Conservation (phyloP, 2,888 invertebrate species). For the Brenthis hecate region DNA sequence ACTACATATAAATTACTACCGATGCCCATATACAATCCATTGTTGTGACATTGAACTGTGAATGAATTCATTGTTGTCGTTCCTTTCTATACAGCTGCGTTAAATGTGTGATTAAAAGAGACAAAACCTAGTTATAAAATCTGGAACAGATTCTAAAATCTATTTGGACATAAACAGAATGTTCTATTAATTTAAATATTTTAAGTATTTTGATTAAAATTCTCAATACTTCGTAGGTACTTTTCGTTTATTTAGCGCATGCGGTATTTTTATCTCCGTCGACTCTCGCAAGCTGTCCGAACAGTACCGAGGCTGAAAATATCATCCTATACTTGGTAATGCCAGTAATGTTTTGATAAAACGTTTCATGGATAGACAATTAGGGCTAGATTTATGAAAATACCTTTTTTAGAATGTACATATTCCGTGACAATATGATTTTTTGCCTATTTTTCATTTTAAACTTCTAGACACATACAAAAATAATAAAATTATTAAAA, state of each 20-base stretch:
- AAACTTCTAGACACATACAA: no score
- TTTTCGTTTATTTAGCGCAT: slow-evolving; percentile 37
- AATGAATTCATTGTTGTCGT: slow-evolving; percentile 55
- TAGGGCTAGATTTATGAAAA: no score
- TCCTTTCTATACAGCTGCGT: slow-evolving; percentile 41
- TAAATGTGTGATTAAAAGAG: slow-evolving; percentile 51
- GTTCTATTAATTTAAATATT: background rate
- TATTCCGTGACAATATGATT: no score
- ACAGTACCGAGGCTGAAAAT: slow-evolving; percentile 35
- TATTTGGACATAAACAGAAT: background rate
- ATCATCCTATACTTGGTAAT: slow-evolving; percentile 32
- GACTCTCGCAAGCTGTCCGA: slow-evolving; percentile 39
- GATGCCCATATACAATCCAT: slow-evolving; percentile 45
- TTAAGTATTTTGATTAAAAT: background rate
- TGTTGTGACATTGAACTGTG: slow-evolving; percentile 64
- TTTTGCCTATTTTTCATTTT: no score
- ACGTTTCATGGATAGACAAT: background rate
- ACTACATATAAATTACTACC: slow-evolving; percentile 14
- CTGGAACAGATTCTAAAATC: slow-evolving; percentile 16
- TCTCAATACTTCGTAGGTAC: slow-evolving; percentile 20
- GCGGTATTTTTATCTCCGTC: slow-evolving; percentile 42
- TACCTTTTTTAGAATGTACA: no score
- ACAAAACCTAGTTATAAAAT: slow-evolving; percentile 35
- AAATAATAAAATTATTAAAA: no score
- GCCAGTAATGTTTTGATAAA: slow-evolving; percentile 14